Conservation (phyloP, 2,113 vertebrate species). For the Mohoua ochrocephala region DNA sequence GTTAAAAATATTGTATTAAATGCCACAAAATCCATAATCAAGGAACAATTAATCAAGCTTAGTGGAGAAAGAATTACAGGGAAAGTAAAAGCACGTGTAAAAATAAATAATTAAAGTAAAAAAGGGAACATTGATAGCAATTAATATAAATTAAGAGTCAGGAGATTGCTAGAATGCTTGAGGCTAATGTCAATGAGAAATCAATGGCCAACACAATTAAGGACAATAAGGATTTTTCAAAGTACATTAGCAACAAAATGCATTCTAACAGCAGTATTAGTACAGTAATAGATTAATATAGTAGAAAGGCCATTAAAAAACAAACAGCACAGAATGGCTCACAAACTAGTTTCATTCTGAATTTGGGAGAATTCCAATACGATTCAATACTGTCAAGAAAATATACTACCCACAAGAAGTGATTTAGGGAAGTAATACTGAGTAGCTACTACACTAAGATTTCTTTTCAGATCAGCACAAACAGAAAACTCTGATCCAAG, state of each 20-base stretch:
- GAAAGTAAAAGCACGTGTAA: background rate
- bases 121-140: background rate
- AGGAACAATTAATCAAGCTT: background rate
- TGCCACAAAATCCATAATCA: background rate
- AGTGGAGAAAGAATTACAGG: background rate
- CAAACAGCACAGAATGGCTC: background rate
- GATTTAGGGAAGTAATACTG: background rate
- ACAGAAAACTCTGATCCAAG: background rate
- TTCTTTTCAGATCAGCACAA: background rate
- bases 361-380: background rate
- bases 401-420: background rate
- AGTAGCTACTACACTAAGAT: background rate
- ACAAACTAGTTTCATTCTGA: background rate
- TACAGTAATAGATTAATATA: constrained; percentile 22
- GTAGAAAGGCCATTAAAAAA: background rate
- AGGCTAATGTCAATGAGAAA: constrained; percentile 25
- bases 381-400: background rate
- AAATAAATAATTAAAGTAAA: background rate
- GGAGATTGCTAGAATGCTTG: background rate
- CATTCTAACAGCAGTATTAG: constrained; percentile 17
- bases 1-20: background rate
- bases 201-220: constrained; percentile 50
- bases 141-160: constrained; percentile 51
- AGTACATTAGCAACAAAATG: constrained; percentile 45
- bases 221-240: constrained; percentile 55